A percentile compares a stretch with the other conserved stretches of the same genome.
phyloP scores from a whole-genome alignment of 2,888 invertebrate genomes.

The Patella ulyssiponensis region DNA sequence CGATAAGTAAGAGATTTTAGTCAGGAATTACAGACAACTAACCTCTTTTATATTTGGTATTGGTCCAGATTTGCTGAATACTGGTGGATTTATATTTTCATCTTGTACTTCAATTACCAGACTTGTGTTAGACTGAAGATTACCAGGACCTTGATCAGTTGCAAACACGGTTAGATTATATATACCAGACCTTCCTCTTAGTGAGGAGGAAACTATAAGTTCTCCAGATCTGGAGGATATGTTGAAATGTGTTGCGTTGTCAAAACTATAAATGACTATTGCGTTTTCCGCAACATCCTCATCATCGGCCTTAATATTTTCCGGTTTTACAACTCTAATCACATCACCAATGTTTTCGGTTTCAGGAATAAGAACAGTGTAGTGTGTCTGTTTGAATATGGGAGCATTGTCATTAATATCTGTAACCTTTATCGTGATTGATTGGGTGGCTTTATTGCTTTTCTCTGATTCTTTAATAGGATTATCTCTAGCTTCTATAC shows the following conservation, averaged over 20 bases:
- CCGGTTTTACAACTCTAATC: constrained; percentile 21
- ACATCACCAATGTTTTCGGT: neutral
- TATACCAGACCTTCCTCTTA: constrained; percentile 24
- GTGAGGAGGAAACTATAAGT: constrained; percentile 77
- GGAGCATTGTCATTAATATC: constrained; percentile 54
- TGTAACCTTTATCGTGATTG: constrained; percentile 26
- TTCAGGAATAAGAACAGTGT: constrained; percentile 21
- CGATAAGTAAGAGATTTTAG: neutral
- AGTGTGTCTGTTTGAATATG: constrained; percentile 86
- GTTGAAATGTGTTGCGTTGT: constrained; percentile 89
- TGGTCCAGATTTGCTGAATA: constrained; percentile 36
- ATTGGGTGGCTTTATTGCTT: constrained; percentile 26
- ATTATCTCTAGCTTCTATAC: constrained; percentile 83
- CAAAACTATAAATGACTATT: constrained; percentile 42
- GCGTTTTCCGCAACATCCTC: constrained; percentile 52
- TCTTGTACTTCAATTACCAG: constrained; percentile 84
- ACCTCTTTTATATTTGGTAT: constrained; percentile 31
- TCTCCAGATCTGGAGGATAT: constrained; percentile 81
- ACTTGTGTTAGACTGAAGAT: constrained; percentile 31
- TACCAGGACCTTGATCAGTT: constrained; percentile 44
- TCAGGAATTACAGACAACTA: neutral
- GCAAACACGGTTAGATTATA: constrained; percentile 46
- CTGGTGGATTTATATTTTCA: constrained; percentile 91
- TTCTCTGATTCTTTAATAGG: constrained; percentile 73
- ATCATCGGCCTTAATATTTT: constrained; percentile 28